Base-by-base conservation (phyloP, 2,797 vertebrate genomes). In the Pelodytes ibericus region DNA sequence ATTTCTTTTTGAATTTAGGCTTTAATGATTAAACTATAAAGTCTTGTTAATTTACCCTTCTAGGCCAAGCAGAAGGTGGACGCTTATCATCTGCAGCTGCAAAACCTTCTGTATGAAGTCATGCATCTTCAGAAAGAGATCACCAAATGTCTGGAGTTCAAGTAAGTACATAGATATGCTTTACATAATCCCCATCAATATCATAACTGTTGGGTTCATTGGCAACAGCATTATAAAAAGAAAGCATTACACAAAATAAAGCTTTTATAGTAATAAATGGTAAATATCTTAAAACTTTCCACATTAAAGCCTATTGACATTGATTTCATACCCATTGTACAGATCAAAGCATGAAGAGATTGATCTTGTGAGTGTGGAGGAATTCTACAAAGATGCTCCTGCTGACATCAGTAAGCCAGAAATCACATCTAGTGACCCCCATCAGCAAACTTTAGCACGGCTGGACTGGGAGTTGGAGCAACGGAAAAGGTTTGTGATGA, bases 91-190 rank as follows among this genome's bases (percentile, higher is more conserved):
- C 92, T 99, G 65, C 96, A 99, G 88, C 89, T 99, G 29, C 98
- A 99, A 88, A 99, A 99, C 83, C 89, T 99, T 65, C 86, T 99
- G 2, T 99, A 99, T n/a, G 98, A 99, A 89, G 97, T 99, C 77
- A 95, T 99, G 96, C 98, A 99, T 84, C 92, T 99, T 76, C 97
- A 99, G 88, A 99, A 99, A 56, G 98, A 99, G 88, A 99, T 99
- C 85, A 97, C 96, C 82, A 99, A 99, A 39, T 99, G 98, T 86
- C 88, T 99, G 70, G 98, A 99, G 80, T 99, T 99, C 86, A 99
- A 98, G 98, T 99, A 82, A 95, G 96, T 88, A 1, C 47, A n/a
- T n/a, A n/a, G n/a, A n/a, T n/a, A n/a, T n/a, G n/a, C n/a, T n/a
- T n/a, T n/a, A n/a, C n/a, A n/a, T n/a, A n/a, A n/a, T n/a, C n/a